These are phyloP conservation scores for Naso thynnoides DNA, from an alignment of 2,797 vertebrate species.

Conservation along the genomic window DNA sequence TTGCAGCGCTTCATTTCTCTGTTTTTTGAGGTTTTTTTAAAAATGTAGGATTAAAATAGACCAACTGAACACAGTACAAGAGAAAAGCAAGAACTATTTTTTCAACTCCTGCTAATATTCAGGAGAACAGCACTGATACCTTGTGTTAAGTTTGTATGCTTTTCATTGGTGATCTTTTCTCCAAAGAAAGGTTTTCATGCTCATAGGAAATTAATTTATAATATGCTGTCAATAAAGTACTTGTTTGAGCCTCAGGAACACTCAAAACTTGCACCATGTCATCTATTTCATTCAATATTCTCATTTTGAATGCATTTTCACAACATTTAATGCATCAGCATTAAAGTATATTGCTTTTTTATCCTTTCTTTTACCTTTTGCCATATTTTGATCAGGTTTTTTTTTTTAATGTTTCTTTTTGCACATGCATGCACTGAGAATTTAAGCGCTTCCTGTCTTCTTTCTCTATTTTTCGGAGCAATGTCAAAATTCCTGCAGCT, in stretches of 20 bases:
- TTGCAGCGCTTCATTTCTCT: slow-evolving; percentile 4
- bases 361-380: neutral
- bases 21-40: neutral
- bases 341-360: neutral
- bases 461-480: no score
- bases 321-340: slow-evolving; percentile 1
- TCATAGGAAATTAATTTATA: neutral
- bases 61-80: slow-evolving; percentile 9
- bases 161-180: slow-evolving; percentile 7
- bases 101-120: slow-evolving; percentile 28
- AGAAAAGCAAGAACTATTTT: slow-evolving; percentile 19
- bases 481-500: no score
- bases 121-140: neutral
- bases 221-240: neutral
- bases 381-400: neutral
- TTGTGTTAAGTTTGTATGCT: slow-evolving; percentile 6
- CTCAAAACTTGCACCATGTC: slow-evolving; percentile 6
- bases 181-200: neutral
- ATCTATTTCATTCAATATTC: neutral
- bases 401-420: neutral
- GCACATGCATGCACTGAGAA: slow-evolving; percentile 11
- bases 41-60: slow-evolving; percentile 31
- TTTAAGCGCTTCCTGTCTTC: slow-evolving; percentile 25
- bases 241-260: slow-evolving; percentile 1
- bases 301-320: neutral